phyloP scores from a whole-genome alignment of 2,888 invertebrate species.

The Drosophila atripex region DNA sequence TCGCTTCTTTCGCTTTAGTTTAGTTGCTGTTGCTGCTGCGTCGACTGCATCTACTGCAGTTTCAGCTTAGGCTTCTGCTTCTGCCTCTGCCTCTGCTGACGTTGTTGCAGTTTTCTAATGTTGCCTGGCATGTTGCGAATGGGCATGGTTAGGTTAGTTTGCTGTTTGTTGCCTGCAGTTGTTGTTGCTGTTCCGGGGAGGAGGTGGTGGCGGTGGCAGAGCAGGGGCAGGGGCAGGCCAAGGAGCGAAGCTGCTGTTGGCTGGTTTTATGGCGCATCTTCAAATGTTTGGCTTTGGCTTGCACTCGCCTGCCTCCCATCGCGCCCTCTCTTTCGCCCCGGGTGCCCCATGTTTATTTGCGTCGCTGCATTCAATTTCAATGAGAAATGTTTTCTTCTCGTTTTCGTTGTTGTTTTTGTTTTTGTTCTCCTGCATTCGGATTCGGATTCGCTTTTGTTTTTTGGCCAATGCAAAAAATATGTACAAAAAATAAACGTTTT shows the following conservation, averaged over 20 bases:
- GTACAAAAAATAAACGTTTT: slow-evolving; percentile 12
- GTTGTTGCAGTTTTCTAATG: slow-evolving; percentile 66
- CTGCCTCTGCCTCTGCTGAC: slow-evolving; percentile 22
- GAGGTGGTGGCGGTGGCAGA: not conserved
- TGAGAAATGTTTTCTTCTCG: slow-evolving; percentile 46
- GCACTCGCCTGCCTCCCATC: slow-evolving; percentile 33
- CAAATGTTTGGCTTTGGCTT: slow-evolving; percentile 67
- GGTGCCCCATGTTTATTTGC: slow-evolving; percentile 43
- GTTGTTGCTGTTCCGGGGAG: not conserved
- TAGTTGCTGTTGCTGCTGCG: slow-evolving; percentile 29
- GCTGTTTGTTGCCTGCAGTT: slow-evolving; percentile 2
- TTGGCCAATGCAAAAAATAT: slow-evolving; percentile 39
- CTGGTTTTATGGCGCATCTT: slow-evolving; percentile 74
- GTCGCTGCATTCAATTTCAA: slow-evolving; percentile 53
- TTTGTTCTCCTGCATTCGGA: slow-evolving; percentile 24
- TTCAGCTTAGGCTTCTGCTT: slow-evolving; percentile 13
- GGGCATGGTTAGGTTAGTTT: slow-evolving; percentile 63
- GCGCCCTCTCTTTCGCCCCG: slow-evolving; percentile 28
- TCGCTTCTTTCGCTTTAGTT: slow-evolving; percentile 61
- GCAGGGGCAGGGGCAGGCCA: not conserved
- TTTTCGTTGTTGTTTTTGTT: slow-evolving; percentile 32
- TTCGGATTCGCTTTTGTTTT: slow-evolving; percentile 45
- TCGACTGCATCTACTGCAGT: slow-evolving; percentile 11
- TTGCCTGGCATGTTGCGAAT: slow-evolving; percentile 74
- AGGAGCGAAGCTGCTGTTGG: slow-evolving; percentile 37